Evolutionary conservation across 2,113 vertebrate species (phyloP), one percentile per base, ranked within the genome.

Genomic region (Oreochromis spilurus): DNA sequence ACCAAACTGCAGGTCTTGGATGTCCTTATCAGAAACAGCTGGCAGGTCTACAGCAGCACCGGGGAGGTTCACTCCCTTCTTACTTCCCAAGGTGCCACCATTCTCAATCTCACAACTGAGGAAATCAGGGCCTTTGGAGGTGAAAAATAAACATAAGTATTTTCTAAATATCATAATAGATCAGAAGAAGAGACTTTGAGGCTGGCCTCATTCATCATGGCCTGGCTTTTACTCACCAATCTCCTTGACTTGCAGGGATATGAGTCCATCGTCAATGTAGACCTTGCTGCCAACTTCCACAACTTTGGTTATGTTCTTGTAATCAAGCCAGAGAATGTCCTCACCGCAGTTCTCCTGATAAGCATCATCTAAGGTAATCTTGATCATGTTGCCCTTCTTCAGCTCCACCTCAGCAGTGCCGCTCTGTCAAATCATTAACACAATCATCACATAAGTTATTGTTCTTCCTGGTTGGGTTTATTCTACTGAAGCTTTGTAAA

Each of bases 21-120:
- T 83, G 93, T 99, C 99, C 93, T 99, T 99, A 0, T 98, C 96
- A 0, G 98, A 99, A 53, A 99, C 98, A 0, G 99, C 99, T 0
- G 99, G 99, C 91, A 99, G 96, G 87, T 99, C 98, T 0, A 99
- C 98, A 0, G 98, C 99, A 0, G 98, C 98, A 0, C 99, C 99
- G 0, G 99, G 98, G 45, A 99, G 96, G 93, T 99, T 99, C 77
- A 99, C 98, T 0, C 99, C 99, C 86, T 99, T 99, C 96, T 99
- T 99, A 93, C 99, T 99, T 81, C 99, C 99, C 3, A 99, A 93
- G 78, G 94, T 95, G 36, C 99, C 99, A 0, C 99, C 99, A 0
- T 99, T 99, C 93, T 99, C 99, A 0, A 99, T 85, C 91, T 98
- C 98, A 0, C 98, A 99, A 21, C 97, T 81, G 62, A 98, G 94